Percentiles rank a stretch among this genome's conserved stretches.
phyloP scores from a whole-genome alignment of 2,113 vertebrate genomes.

The Oostethus manadensis region DNA sequence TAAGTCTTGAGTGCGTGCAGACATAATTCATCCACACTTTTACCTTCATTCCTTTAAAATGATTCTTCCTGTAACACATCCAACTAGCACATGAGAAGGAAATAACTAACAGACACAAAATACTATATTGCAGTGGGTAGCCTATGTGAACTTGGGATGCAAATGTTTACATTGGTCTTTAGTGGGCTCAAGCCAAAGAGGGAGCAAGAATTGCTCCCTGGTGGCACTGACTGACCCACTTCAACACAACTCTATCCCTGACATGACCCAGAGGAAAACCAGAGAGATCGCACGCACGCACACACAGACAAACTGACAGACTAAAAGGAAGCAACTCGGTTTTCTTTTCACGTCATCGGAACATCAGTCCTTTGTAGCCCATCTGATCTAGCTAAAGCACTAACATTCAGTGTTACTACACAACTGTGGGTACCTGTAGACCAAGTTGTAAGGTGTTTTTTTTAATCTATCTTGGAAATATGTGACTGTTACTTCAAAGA shows the following conservation, averaged over 20 bases:
- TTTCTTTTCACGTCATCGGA: slow-evolving; percentile 28
- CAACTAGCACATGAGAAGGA: not conserved
- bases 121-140: not conserved
- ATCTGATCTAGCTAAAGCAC: slow-evolving; percentile 1
- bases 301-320: slow-evolving; percentile 10
- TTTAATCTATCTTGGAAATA: no score
- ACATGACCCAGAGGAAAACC: slow-evolving; percentile 54
- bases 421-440: not conserved
- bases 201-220: slow-evolving; percentile 49
- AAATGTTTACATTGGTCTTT: slow-evolving; percentile 34
- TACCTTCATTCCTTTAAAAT: slow-evolving; percentile 14
- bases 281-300: slow-evolving; percentile 24
- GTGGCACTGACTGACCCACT: slow-evolving; percentile 66
- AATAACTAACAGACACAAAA: not conserved
- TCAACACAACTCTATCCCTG: slow-evolving; percentile 59
- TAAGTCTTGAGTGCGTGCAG: slow-evolving; percentile 10
- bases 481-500: no score
- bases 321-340: slow-evolving; percentile 11
- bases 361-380: slow-evolving; percentile 16
- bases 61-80: slow-evolving; percentile 1
- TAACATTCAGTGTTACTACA: not conserved
- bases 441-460: no score
- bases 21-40: slow-evolving; percentile 21
- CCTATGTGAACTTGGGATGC: slow-evolving; percentile 4
- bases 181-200: slow-evolving; percentile 28